Evolutionary conservation across 1,140 invertebrate genomes (phyloP).

Genomic region (Platorchestia sp.): DNA sequence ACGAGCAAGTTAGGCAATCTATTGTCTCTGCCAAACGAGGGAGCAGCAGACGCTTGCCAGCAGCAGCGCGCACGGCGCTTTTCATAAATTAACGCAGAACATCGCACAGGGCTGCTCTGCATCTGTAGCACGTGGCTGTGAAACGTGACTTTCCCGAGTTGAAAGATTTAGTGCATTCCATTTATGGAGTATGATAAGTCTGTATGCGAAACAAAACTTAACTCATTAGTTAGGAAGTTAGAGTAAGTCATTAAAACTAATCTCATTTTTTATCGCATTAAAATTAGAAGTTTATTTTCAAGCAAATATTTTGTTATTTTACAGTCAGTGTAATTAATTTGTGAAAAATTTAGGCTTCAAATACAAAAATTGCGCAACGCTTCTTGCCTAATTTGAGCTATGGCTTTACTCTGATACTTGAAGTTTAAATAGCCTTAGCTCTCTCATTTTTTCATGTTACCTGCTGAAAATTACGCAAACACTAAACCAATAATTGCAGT

Average conservation of each 20-base stretch:
- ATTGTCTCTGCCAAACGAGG: slow-evolving; percentile 44
- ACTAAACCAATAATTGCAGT: too few species aligned
- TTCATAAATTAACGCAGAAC: background rate
- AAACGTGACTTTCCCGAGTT: background rate
- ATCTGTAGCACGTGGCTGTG: background rate
- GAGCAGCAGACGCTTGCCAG: background rate
- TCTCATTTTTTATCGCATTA: too few species aligned
- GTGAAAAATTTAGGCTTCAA: too few species aligned
- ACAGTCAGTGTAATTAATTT: too few species aligned
- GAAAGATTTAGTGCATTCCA: background rate
- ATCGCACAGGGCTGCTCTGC: background rate
- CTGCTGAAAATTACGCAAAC: too few species aligned
- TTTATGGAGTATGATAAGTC: background rate
- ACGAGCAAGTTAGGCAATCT: slow-evolving; percentile 53
- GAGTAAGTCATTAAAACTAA: background rate
- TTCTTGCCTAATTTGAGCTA: too few species aligned
- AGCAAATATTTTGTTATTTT: too few species aligned
- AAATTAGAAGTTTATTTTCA: too few species aligned
- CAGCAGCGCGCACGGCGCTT: background rate
- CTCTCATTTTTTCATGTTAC: too few species aligned
- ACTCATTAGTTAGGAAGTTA: background rate
- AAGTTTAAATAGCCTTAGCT: too few species aligned
- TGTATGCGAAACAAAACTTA: background rate
- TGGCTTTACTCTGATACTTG: too few species aligned
- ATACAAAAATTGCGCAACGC: too few species aligned